Conservation (phyloP, 2,113 vertebrate genomes). For the Anoura caudifer region DNA sequence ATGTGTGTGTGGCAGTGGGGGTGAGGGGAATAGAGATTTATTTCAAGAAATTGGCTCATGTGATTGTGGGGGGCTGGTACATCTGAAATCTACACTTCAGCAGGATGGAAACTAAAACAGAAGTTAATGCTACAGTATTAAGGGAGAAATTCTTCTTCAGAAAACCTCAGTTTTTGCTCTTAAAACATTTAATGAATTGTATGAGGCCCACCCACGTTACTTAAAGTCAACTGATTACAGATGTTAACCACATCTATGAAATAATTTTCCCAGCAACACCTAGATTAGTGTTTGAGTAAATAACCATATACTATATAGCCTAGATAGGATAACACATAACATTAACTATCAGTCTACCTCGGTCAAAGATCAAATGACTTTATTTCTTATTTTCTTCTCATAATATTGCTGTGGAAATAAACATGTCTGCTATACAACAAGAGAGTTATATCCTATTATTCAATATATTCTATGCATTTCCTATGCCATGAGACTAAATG, state of each 20-base stretch:
- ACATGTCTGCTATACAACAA: not conserved
- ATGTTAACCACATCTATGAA: not conserved
- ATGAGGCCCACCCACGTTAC: not conserved
- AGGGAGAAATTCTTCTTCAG: not conserved
- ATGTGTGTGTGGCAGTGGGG: not conserved
- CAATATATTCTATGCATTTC: not conserved
- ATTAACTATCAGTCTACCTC: not conserved
- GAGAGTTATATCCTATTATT: not conserved
- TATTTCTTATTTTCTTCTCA: not conserved
- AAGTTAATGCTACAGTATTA: not conserved
- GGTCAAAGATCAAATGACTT: not conserved
- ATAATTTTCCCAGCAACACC: not conserved
- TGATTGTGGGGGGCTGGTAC: fast-evolving
- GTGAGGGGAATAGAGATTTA: not conserved
- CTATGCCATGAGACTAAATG: not conserved
- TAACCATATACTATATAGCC: not conserved
- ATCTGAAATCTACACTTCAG: not conserved
- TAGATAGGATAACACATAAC: not conserved
- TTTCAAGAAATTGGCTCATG: not conserved
- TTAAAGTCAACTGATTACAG: not conserved
- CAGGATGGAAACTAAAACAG: not conserved
- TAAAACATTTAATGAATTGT: not conserved
- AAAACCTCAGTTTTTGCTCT: not conserved
- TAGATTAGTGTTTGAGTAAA: not conserved
- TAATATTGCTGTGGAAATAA: not conserved